phyloP scores from a whole-genome alignment of 2,797 vertebrate species.

The Hemitrygon akajei region DNA sequence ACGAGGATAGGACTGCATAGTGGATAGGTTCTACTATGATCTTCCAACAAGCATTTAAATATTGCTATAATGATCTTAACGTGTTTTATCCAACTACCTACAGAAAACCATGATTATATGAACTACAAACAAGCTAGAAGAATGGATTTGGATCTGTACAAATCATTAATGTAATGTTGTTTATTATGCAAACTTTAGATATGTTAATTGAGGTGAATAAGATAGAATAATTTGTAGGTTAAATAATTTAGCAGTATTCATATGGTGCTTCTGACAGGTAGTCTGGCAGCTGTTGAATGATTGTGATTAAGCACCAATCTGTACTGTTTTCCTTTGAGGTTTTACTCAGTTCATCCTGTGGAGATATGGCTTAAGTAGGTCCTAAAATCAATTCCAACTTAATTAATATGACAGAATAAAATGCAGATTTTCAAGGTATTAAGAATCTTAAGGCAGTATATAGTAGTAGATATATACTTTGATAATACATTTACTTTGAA shows the following conservation, averaged over 20 bases:
- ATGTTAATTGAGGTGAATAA: slow-evolving; percentile 9
- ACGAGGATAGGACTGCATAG: neutral
- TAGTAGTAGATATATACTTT: too few species aligned
- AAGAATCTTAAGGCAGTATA: too few species aligned
- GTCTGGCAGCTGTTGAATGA: neutral
- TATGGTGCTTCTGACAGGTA: neutral
- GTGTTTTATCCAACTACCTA: neutral
- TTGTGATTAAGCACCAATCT: neutral
- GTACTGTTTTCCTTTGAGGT: neutral
- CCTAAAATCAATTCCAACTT: slow-evolving; percentile 6
- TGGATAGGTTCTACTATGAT: neutral
- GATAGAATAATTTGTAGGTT: neutral
- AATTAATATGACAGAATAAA: neutral
- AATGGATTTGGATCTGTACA: neutral
- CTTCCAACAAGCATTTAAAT: neutral
- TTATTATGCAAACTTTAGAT: neutral
- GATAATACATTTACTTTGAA: too few species aligned
- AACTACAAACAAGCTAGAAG: neutral
- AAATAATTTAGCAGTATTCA: neutral
- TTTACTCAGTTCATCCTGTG: neutral
- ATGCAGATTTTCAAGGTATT: neutral
- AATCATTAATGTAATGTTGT: neutral
- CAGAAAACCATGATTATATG: neutral
- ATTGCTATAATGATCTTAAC: neutral
- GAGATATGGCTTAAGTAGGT: neutral